phyloP scores from a whole-genome alignment of 2,888 invertebrate species.

The Troides helena region DNA sequence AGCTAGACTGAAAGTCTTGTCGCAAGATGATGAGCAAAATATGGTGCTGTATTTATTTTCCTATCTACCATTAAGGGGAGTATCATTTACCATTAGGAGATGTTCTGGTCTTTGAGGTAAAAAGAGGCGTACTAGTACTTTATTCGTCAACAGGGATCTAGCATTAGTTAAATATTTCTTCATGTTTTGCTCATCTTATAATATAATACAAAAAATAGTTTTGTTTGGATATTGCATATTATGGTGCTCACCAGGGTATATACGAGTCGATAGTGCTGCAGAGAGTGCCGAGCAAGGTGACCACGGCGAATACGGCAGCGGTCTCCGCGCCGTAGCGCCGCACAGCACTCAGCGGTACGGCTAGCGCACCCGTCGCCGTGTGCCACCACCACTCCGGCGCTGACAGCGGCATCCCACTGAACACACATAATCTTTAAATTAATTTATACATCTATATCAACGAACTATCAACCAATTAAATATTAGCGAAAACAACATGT shows the following conservation, averaged over 20 bases:
- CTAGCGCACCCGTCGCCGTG: slow-evolving; percentile 87
- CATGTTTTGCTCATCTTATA: not conserved
- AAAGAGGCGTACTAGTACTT: too few relatives aligned
- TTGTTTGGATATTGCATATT: not conserved
- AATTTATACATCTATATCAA: too few relatives aligned
- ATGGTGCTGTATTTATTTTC: too few relatives aligned
- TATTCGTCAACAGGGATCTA: too few relatives aligned
- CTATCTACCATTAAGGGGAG: too few relatives aligned
- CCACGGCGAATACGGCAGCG: slow-evolving; percentile 83
- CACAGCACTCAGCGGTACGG: slow-evolving; percentile 89
- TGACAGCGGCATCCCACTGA: slow-evolving; percentile 86
- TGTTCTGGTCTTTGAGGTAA: too few relatives aligned
- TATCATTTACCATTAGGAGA: too few relatives aligned
- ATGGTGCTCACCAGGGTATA: slow-evolving; percentile 82
- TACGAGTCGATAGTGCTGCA: slow-evolving; percentile 91
- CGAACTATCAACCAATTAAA: too few relatives aligned
- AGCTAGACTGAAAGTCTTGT: too few relatives aligned
- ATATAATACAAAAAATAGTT: not conserved
- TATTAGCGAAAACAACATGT: too few relatives aligned
- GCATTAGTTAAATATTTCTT: not conserved
- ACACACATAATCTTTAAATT: not conserved
- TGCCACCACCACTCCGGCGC: slow-evolving; percentile 95
- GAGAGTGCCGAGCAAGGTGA: slow-evolving; percentile 86
- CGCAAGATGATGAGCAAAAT: too few relatives aligned
- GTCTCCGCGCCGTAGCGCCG: slow-evolving; percentile 88